Percentiles rank a stretch among this genome's conserved stretches.
phyloP scores from a whole-genome alignment of 1,140 invertebrate species.

The Drosophila asahinai region DNA sequence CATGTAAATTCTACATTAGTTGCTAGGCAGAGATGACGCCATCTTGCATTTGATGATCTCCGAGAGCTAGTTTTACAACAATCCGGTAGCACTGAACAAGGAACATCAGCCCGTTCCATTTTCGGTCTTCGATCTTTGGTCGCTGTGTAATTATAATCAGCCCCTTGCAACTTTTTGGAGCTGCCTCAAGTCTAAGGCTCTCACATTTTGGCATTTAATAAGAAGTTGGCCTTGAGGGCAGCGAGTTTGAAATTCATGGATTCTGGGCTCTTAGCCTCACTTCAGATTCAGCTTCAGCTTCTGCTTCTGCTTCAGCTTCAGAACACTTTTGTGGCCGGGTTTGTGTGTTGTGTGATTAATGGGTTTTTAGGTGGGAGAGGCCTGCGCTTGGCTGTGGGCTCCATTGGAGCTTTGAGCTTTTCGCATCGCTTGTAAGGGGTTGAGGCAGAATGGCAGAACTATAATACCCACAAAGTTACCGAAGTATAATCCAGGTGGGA shows the following conservation, averaged over 20 bases:
- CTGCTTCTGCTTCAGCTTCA: slow-evolving; percentile 17
- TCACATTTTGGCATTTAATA: slow-evolving; percentile 79
- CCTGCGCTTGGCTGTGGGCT: slow-evolving; percentile 7
- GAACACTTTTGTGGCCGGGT: slow-evolving; percentile 21
- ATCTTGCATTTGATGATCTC: slow-evolving; percentile 57
- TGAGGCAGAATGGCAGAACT: slow-evolving; percentile 2
- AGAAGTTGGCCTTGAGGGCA: slow-evolving; percentile 79
- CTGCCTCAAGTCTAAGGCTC: slow-evolving; percentile 40
- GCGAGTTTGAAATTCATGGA: slow-evolving; percentile 49
- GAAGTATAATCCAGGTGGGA: slow-evolving; percentile 1
- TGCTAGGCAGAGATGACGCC: slow-evolving; percentile 58
- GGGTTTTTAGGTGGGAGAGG: slow-evolving; percentile 18
- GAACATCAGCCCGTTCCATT: background rate
- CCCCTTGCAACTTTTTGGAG: slow-evolving; percentile 38
- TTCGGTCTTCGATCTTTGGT: slow-evolving; percentile 9
- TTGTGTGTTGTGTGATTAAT: slow-evolving; percentile 32
- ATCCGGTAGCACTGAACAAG: slow-evolving; percentile 4
- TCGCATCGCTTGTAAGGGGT: background rate
- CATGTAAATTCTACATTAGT: slow-evolving; percentile 34
- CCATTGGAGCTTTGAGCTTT: slow-evolving; percentile 21
- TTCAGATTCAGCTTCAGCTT: slow-evolving; percentile 18
- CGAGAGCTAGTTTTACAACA: slow-evolving; percentile 52
- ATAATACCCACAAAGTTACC: slow-evolving; percentile 6
- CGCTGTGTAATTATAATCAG: slow-evolving; percentile 57
- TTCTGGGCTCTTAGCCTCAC: slow-evolving; percentile 37